Base-by-base conservation (phyloP, 2,797 vertebrate species). In the Chrysolophus pictus region DNA sequence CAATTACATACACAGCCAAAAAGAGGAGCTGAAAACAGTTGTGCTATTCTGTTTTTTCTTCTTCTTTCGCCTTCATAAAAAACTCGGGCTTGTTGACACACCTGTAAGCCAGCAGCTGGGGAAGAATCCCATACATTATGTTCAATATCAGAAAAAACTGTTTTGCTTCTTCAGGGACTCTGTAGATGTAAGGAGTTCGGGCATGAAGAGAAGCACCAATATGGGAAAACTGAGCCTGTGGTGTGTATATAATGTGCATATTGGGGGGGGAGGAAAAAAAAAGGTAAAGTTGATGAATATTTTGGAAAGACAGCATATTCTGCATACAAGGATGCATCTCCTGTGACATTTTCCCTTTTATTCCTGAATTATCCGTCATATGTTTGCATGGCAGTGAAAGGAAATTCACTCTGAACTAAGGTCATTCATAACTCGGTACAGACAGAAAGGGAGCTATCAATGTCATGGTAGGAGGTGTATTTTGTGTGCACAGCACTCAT, bases 171-270 rank as follows among this genome's bases (percentile, higher is more conserved):
- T 98, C 97, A 10, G 99, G 99, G 49, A 99, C 98, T 97, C 99
- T 97, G 98, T 98, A 99, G 92, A 98, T 97, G 95, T 99, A 99
- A 11, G 99, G 99, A 3, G 99, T 99, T 97, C 99, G 98, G 49
- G 99, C 99, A 95, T 99, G 99, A 79, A 99, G 98, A 88, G 99
- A 99, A 17, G 98, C 99, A 49, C 99, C 98, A 12, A 99, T 98
- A 88, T 99, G 98, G 94, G 98, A 98, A 96, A 99, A 99, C 93
- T 99, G 99, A 86, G 98, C 99, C 99, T 99, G 97, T 91, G 87
- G 80, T 95, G 95, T 95, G 75, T 92, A 93, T 82, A 94, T 80
- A 95, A 95, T 3, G 4, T 84, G 87, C 64, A 55, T 65, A 88
- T 92, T 84, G 78, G 90, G 93, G 42, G 42, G 93, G 82, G 88